These are phyloP conservation scores for Zeuzera pyrina DNA, from an alignment of 2,888 invertebrate species.

Conservation along the genomic window DNA sequence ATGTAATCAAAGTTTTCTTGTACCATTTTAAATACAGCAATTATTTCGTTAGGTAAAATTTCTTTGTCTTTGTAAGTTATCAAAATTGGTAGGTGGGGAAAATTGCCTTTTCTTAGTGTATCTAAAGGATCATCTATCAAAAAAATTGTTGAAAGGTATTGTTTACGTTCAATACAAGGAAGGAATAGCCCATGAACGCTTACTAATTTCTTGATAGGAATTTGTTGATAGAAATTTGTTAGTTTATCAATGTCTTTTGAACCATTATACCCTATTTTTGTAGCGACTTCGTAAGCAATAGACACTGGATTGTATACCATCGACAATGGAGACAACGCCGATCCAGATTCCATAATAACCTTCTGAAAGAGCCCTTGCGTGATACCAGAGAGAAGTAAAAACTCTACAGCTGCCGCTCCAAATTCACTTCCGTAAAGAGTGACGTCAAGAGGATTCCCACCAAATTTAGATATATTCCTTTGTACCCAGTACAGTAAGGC, in stretches of 20 bases:
- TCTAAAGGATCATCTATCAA: conserved; percentile 39
- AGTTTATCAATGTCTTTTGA: conserved; percentile 22
- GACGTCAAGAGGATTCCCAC: conserved; percentile 46
- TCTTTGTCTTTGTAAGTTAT: conserved; percentile 33
- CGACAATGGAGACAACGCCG: conserved; percentile 42
- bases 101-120: conserved; percentile 28
- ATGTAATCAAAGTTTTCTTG: conserved; percentile 35
- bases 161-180: conserved; percentile 41
- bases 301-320: conserved; percentile 34
- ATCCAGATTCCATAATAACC: conserved; percentile 52
- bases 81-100: conserved; percentile 39
- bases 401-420: conserved; percentile 45
- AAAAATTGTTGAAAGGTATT: conserved; percentile 17
- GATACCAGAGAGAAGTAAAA: conserved; percentile 41
- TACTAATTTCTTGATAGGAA: conserved; percentile 21
- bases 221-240: conserved; percentile 29
- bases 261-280: conserved; percentile 52
- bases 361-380: conserved; percentile 41
- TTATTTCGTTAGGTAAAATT: conserved; percentile 24
- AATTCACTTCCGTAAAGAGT: conserved; percentile 51
- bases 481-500: conserved; percentile 58
- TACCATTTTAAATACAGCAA: conserved; percentile 21
- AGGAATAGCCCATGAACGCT: conserved; percentile 29
- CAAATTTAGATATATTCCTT: conserved; percentile 49
- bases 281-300: conserved; percentile 42